Conservation (phyloP, 1,140 invertebrate genomes). For the Drosophila tsacasi region DNA sequence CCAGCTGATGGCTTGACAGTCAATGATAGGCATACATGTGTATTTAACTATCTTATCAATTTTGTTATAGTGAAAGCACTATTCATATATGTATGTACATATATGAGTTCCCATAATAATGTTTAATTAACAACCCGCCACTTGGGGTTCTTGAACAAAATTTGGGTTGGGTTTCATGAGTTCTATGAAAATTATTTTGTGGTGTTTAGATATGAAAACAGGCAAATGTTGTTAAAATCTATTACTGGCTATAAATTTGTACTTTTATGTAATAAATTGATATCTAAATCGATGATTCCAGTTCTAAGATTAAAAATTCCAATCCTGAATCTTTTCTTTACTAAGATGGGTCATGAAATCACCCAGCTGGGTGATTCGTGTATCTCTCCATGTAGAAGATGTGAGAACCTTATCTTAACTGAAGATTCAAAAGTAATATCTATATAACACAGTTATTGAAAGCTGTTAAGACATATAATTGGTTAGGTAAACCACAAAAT, state of each 20-base stretch:
- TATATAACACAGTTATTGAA: not conserved
- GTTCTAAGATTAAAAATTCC: not conserved
- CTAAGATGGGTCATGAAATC: not conserved
- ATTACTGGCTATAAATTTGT: not conserved
- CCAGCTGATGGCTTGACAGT: conserved; percentile 1
- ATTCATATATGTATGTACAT: not conserved
- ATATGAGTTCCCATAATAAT: conserved; percentile 1
- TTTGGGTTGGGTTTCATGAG: not conserved
- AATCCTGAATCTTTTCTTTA: not conserved
- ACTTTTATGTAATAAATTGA: not conserved
- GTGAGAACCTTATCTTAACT: not conserved
- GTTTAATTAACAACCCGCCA: conserved; percentile 1
- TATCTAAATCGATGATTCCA: not conserved
- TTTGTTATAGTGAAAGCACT: not conserved
- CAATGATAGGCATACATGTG: conserved; percentile 3
- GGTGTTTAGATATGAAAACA: not conserved
- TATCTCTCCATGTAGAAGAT: not conserved
- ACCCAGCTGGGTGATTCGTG: no score
- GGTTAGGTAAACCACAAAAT: not conserved
- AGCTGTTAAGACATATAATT: conserved; percentile 8
- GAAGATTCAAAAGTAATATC: not conserved
- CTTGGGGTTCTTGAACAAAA: not conserved
- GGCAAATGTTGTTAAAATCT: not conserved
- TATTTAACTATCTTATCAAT: conserved; percentile 9
- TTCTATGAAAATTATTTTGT: no score